A percentile compares a stretch with the other conserved stretches of the same genome.
Evolutionary conservation across 2,113 vertebrate species (phyloP).

Genomic region (Corapipo altera): DNA sequence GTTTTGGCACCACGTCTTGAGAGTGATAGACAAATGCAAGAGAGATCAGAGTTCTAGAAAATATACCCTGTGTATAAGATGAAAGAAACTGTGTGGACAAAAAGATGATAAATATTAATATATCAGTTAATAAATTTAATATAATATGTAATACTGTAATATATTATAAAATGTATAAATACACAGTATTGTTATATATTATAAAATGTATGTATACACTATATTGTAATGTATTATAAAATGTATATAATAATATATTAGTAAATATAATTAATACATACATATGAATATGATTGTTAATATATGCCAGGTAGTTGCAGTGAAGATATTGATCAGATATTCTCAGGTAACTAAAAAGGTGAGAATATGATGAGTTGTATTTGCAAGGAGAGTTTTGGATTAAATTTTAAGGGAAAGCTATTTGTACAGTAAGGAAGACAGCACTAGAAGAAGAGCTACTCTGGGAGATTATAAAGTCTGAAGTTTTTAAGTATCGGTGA

Average conservation of each 20-base stretch:
- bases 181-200: too few relatives aligned
- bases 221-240: too few relatives aligned
- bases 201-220: not conserved
- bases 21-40: not conserved
- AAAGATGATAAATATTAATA: not conserved
- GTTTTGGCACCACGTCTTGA: not conserved
- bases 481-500: not conserved
- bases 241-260: too few relatives aligned
- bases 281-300: not conserved
- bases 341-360: not conserved
- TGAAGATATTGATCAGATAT: not conserved
- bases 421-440: not conserved
- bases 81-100: not conserved
- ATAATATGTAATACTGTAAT: too few relatives aligned
- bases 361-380: not conserved
- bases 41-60: not conserved
- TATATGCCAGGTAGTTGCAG: not conserved
- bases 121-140: not conserved
- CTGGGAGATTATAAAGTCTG: not conserved
- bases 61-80: not conserved
- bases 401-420: not conserved
- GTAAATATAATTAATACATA: not conserved
- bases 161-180: not conserved
- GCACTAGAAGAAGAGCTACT: not conserved
- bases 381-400: not conserved